Evolutionary conservation across 2,797 vertebrate genomes (phyloP).

Genomic region (Dendrocincla fuliginosa): DNA sequence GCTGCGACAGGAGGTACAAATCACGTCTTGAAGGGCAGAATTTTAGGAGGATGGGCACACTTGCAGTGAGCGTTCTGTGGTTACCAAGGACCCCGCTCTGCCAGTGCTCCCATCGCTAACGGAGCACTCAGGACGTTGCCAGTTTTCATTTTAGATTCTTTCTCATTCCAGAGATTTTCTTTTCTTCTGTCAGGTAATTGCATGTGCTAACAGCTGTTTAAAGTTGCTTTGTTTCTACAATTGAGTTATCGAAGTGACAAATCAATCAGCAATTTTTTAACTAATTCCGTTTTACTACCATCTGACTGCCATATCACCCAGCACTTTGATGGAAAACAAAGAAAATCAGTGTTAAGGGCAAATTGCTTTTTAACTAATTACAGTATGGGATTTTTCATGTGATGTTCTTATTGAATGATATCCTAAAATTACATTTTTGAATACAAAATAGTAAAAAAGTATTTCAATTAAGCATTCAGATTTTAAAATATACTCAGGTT

Average conservation of each 20-base stretch:
- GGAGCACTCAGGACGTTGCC: neutral
- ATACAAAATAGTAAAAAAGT: neutral
- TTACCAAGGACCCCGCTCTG: neutral
- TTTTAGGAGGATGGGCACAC: neutral
- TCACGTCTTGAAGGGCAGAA: neutral
- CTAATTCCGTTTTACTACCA: neutral
- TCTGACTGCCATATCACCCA: neutral
- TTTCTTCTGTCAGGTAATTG: neutral
- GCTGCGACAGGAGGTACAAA: neutral
- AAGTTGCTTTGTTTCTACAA: conserved; percentile 36
- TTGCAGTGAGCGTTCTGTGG: neutral
- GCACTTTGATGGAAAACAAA: neutral
- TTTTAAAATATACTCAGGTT: neutral
- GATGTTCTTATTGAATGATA: neutral
- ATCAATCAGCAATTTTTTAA: neutral
- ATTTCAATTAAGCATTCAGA: neutral
- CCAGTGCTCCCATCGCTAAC: neutral
- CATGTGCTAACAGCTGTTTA: neutral
- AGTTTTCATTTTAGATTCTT: neutral
- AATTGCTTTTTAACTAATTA: neutral
- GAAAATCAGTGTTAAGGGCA: neutral
- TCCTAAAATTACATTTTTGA: neutral
- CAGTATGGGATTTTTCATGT: neutral
- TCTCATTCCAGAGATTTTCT: neutral
- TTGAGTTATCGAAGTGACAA: neutral